Percentiles rank a stretch among this genome's conserved stretches.
phyloP scores from a whole-genome alignment of 2,113 vertebrate genomes.

The Trochalopteron elliotii region DNA sequence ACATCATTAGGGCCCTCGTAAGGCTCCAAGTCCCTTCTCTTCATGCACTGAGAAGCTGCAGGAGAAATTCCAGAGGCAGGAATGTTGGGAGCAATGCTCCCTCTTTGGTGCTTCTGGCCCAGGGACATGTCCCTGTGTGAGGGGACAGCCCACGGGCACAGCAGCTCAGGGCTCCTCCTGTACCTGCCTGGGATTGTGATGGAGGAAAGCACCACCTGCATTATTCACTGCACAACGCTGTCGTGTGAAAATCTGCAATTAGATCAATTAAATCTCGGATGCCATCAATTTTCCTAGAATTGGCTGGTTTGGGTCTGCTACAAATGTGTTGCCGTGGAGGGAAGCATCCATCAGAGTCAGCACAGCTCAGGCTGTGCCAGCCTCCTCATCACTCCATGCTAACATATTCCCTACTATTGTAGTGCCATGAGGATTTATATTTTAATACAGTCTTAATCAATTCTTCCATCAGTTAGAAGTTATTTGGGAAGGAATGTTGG shows the following conservation, averaged over 20 bases:
- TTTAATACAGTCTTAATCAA: background rate
- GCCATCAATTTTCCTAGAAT: background rate
- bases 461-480: background rate
- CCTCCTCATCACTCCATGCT: background rate
- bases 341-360: background rate
- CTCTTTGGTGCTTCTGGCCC: background rate
- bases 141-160: accelerated
- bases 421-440: accelerated
- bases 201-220: accelerated
- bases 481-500: background rate
- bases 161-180: background rate
- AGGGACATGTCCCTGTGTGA: background rate
- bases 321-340: background rate
- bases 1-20: background rate
- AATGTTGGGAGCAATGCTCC: accelerated
- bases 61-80: background rate
- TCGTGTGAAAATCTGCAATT: background rate
- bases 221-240: background rate
- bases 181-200: accelerated
- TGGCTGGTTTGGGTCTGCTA: background rate
- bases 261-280: background rate
- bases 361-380: background rate
- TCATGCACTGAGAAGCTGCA: background rate
- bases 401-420: accelerated
- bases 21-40: background rate